phyloP scores from a whole-genome alignment of 2,888 invertebrate genomes.

The Cinara cedri region DNA sequence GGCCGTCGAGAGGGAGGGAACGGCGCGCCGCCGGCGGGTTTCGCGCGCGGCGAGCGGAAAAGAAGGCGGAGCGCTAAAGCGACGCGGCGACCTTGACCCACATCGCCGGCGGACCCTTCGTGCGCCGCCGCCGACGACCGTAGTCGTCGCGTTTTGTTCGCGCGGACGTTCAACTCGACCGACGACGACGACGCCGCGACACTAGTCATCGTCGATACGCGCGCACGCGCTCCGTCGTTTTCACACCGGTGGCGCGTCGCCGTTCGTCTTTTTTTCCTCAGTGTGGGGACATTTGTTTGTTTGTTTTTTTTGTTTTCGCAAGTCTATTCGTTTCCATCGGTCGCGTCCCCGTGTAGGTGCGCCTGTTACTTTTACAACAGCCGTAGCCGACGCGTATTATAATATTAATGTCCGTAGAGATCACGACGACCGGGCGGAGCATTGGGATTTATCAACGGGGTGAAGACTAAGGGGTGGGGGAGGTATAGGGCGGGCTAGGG shows the following conservation, averaged over 20 bases:
- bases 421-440: not conserved
- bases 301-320: too few relatives aligned
- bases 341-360: too few relatives aligned
- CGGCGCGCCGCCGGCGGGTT: not conserved
- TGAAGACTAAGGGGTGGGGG: too few relatives aligned
- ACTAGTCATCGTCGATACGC: not conserved
- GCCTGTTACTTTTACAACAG: too few relatives aligned
- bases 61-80: conserved; percentile 47
- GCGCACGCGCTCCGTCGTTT: conserved; percentile 22
- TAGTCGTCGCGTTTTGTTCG: not conserved
- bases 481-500: not conserved
- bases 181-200: conserved; percentile 3
- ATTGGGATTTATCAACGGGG: too few relatives aligned
- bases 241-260: conserved; percentile 1
- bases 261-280: too few relatives aligned
- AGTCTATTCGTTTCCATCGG: too few relatives aligned
- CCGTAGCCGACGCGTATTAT: too few relatives aligned
- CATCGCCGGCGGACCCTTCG: conserved; percentile 42
- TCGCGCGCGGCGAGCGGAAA: not conserved
- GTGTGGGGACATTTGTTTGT: too few relatives aligned
- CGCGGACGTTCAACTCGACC: conserved; percentile 26
- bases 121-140: not conserved
- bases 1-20: conserved; percentile 14
- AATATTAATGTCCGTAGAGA: not conserved
- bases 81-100: conserved; percentile 52